Evolutionary conservation across 2,113 vertebrate genomes (phyloP).

Genomic region (Saguinus midas): DNA sequence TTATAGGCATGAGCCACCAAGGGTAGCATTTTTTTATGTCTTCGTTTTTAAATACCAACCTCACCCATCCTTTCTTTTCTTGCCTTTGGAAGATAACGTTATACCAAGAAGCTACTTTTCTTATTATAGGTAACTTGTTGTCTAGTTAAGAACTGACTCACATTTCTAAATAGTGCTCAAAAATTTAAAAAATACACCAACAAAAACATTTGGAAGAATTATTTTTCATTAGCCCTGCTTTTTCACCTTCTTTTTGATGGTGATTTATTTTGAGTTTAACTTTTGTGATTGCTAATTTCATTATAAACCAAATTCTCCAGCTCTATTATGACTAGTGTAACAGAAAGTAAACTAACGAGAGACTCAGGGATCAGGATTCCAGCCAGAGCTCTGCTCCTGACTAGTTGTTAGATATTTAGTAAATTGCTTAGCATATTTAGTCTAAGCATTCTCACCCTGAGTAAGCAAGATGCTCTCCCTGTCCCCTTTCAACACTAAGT

Average conservation of each 20-base stretch:
- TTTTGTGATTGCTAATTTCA: neutral
- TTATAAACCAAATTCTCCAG: neutral
- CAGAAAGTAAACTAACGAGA: neutral
- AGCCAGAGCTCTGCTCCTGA: neutral
- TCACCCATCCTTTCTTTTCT: neutral
- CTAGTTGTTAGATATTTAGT: neutral
- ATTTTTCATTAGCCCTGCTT: neutral
- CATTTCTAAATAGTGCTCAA: slow-evolving; percentile 8
- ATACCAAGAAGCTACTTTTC: neutral
- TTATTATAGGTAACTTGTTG: neutral
- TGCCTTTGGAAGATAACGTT: neutral
- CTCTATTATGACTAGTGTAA: neutral
- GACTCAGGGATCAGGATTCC: neutral
- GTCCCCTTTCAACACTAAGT: neutral
- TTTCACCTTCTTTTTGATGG: neutral
- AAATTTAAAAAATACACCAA: neutral
- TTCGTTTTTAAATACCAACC: neutral
- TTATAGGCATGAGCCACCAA: too few relatives aligned
- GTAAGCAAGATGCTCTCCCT: neutral
- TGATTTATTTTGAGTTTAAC: neutral
- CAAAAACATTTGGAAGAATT: neutral
- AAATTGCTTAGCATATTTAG: neutral
- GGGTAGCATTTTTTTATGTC: neutral
- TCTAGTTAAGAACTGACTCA: neutral
- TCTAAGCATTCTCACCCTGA: neutral